Base-by-base conservation (phyloP, 2,888 invertebrate species). In the Mongoloraphidia duomilia region DNA sequence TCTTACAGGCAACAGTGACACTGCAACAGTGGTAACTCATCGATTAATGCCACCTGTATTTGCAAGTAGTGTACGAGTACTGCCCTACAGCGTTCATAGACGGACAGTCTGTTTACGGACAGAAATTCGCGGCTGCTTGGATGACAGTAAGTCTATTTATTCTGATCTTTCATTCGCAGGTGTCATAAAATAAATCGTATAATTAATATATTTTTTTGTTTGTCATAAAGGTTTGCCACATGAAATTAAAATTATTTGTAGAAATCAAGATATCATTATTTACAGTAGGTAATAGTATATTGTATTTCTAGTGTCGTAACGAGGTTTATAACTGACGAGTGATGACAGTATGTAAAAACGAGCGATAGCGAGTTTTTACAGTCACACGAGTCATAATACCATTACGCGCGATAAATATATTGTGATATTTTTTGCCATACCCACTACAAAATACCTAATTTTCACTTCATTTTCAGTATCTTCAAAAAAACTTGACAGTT, bases 71-170 rank as follows among this genome's bases (percentile, higher is more conserved):
- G 71, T 87, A 44, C 75, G 86, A 44, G 72, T 87, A 53, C 69
- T 86, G 49, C 87, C 87, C 1, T 81, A 81, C 67, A 80, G 82
- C 58, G 73, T 79, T 38, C 79, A 80, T 59, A 70, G 77, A 11
- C 71, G 84, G 51, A 84, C 83, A 3, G 80, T 85, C 49, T 87
- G 87, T 64, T 72, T 87, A 59, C 69, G 86, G 47, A 74, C 85
- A 52, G 87, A 87, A 63, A 66, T 87, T 45, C 76, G 79, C 56
- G 86, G 86, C 42, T 87, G 86, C 65, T 67, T 68, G 34, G 80
- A 80, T 63, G 72, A 72, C 61, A 80, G 83, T 83, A 65, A 74
- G 72, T 64, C 56, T 35, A 33, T 17, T 11, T 49, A 47, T 41
- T 40, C 3, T 9, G 9, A 13, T 14, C 39, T 49, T 49, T 40